Evolutionary conservation across 2,113 vertebrate genomes (phyloP).

Genomic region (Ailurus styani): DNA sequence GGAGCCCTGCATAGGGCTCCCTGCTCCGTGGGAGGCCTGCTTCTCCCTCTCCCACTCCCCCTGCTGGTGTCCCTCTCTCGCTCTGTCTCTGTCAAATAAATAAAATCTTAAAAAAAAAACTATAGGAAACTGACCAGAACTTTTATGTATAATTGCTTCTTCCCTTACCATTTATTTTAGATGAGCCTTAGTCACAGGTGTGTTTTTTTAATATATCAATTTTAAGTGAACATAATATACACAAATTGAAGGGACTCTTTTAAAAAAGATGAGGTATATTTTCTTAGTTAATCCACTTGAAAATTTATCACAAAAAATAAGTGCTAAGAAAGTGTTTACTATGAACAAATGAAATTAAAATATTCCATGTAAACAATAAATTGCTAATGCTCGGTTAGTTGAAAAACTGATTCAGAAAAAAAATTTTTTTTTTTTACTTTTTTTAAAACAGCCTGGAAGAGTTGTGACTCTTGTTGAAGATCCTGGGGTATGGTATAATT

Average conservation of each 20-base stretch:
- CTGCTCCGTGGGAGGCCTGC: too few relatives aligned
- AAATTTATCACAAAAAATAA: conserved; percentile 33
- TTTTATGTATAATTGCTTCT: conserved; percentile 5
- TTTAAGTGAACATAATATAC: conserved; percentile 18
- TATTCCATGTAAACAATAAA: conserved; percentile 21
- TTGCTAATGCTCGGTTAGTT: conserved; percentile 24
- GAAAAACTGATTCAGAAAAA: conserved; percentile 44
- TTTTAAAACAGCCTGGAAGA: conserved; percentile 91
- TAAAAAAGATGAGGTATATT: conserved; percentile 16
- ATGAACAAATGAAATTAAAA: conserved; percentile 14
- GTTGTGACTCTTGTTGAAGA: conserved; percentile 97
- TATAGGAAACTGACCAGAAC: not conserved
- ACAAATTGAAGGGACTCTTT: not conserved
- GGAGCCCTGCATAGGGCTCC: too few relatives aligned
- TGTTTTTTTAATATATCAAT: conserved; percentile 25
- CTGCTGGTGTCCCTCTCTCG: too few relatives aligned
- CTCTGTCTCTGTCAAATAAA: too few relatives aligned
- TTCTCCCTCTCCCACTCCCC: too few relatives aligned
- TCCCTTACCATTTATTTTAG: conserved; percentile 24
- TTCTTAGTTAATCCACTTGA: conserved; percentile 9
- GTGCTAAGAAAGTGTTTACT: not conserved
- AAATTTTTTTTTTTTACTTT: conserved; percentile 13
- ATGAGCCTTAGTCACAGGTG: not conserved
- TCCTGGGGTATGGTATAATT: conserved; percentile 87
- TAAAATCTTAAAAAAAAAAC: not conserved